Conservation (phyloP, 2,113 vertebrate species). For the Pagrus major region DNA sequence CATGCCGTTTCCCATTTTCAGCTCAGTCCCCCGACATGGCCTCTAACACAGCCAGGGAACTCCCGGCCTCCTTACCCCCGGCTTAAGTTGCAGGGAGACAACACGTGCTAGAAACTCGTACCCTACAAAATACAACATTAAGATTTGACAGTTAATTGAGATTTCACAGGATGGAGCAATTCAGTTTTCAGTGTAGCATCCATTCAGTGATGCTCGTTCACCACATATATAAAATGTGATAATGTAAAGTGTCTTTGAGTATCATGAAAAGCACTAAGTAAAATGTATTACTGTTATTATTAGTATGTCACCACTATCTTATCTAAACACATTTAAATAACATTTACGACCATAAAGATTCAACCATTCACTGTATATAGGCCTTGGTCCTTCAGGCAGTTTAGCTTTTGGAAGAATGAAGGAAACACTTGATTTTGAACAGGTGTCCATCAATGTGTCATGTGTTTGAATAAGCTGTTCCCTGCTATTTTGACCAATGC, state of each 20-base stretch:
- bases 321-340: not conserved
- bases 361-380: not conserved
- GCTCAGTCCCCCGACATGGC: not conserved
- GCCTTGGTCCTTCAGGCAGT: not conserved
- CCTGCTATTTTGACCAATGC: constrained; percentile 48
- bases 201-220: not conserved
- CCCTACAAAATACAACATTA: not conserved
- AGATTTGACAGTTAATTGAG: constrained; percentile 13
- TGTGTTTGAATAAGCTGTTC: constrained; percentile 12
- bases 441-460: constrained; percentile 39
- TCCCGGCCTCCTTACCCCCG: constrained; percentile 10
- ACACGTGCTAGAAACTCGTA: not conserved
- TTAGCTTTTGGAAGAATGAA: not conserved
- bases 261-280: too few species aligned
- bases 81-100: not conserved
- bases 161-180: constrained; percentile 49
- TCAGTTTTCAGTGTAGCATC: constrained; percentile 15
- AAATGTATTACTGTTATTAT: too few species aligned
- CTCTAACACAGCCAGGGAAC: not conserved
- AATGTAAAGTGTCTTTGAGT: too few species aligned
- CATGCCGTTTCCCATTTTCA: not conserved
- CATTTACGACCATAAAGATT: not conserved
- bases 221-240: too few species aligned
- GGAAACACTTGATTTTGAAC: not conserved
- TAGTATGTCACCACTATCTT: not conserved